Percentiles rank a stretch among this genome's conserved stretches.
Conservation (phyloP, 2,888 invertebrate genomes). For the Stenodera caucasica region DNA sequence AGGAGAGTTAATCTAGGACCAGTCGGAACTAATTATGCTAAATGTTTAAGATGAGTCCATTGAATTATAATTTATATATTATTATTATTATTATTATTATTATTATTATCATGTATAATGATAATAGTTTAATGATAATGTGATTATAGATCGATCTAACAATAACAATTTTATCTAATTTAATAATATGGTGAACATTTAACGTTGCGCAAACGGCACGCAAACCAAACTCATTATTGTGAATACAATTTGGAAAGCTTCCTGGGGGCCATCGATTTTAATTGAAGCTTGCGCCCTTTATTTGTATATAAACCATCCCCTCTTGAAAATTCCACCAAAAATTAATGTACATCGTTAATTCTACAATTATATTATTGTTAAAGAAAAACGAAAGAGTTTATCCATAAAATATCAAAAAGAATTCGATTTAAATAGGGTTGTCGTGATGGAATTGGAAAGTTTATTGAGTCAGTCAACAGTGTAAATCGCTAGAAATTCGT, state of each 20-base stretch:
- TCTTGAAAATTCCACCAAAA: constrained; percentile 5
- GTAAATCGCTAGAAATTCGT: not conserved
- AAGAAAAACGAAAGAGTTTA: not conserved
- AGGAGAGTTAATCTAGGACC: constrained; percentile 39
- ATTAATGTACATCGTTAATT: constrained; percentile 11
- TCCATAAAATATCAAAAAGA: not conserved
- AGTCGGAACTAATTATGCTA: constrained; percentile 46
- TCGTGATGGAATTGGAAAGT: not conserved
- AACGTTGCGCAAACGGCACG: constrained; percentile 36
- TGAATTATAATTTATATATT: constrained; percentile 39
- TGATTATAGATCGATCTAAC: constrained; percentile 45
- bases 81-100: no score
- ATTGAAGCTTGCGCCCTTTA: not conserved
- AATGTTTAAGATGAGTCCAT: constrained; percentile 44
- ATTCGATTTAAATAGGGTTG: not conserved
- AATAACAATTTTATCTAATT: constrained; percentile 31
- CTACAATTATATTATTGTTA: constrained; percentile 13
- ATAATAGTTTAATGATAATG: constrained; percentile 49
- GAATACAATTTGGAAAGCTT: constrained; percentile 6
- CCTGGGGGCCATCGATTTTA: constrained; percentile 10
- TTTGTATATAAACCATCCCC: not conserved
- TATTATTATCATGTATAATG: constrained; percentile 38
- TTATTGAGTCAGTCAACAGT: not conserved
- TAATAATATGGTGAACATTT: constrained; percentile 23
- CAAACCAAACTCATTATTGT: constrained; percentile 17